Percentiles rank a stretch among this genome's conserved stretches.
phyloP scores from a whole-genome alignment of 2,888 invertebrate species.

The Ischnus inquisitorius region DNA sequence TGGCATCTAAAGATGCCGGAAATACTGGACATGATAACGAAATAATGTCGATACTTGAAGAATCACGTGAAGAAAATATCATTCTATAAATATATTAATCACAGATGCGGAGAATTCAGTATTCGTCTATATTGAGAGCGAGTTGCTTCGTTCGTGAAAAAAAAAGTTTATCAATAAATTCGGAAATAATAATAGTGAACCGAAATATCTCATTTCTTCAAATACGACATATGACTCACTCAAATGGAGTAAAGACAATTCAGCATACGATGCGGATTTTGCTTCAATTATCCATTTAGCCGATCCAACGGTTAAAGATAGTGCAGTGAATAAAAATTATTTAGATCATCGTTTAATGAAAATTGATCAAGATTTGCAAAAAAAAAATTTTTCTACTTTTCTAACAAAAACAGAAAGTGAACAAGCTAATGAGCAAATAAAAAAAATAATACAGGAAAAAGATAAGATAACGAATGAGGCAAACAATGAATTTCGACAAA shows the following conservation, averaged over 20 bases:
- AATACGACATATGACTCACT: slow-evolving; percentile 1
- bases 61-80: neutral
- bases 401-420: too few relatives aligned
- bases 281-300: too few relatives aligned
- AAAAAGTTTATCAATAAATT: slow-evolving; percentile 27
- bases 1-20: slow-evolving; percentile 1
- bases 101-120: neutral
- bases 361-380: neutral
- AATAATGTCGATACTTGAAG: slow-evolving; percentile 37
- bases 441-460: neutral
- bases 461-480: neutral
- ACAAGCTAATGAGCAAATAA: neutral
- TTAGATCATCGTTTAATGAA: neutral
- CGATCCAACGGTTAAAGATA: neutral
- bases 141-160: neutral
- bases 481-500: neutral
- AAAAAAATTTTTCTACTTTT: too few relatives aligned
- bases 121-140: too few relatives aligned
- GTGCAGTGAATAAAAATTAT: neutral
- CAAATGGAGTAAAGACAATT: neutral
- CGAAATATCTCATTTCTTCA: neutral
- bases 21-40: slow-evolving; percentile 30
- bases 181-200: neutral
- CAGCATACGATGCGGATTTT: neutral
- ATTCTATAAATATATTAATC: neutral